Evolutionary conservation across 2,888 invertebrate species (phyloP), one percentile per base, ranked within the genome.

Genomic region (Endomychus coccineus): DNA sequence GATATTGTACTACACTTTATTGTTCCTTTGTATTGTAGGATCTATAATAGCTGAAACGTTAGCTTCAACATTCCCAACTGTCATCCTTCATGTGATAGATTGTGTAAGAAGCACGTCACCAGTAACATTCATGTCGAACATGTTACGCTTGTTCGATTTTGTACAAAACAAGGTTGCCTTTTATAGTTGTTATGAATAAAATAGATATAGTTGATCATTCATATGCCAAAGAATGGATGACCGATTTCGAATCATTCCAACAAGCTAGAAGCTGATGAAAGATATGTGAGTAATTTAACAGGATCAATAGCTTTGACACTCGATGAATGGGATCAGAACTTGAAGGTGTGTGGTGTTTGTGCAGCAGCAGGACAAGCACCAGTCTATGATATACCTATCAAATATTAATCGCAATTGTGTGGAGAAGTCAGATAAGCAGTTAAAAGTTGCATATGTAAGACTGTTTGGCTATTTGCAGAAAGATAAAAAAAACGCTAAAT

Each of bases 111-210:
- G 91, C 56, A 80, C 83, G 1, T 89, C 83, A 37, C 97, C 98
- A 0, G 84, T 92, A 2, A 97, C 98, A 0, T 98, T 98, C 59
- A 98, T 99, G 95, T 97, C 97, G 1, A 99, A 99, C 60, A 97
- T 96, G 96, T 68, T 94, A 95, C 62, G 94, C 94, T 4, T 95
- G 94, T 67, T 84, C 80, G 36, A 83, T 83, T 42, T 64, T 84
- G 31, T 83, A 82, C 64, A 95, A 95, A 71, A 85, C 90, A 0
- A 79, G 89, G 48, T 68, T 99, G 42, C 98, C 98, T 0, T 94
- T 98, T 58, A 80, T 99, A 39, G 75, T 98, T 19, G 92, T 83
- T 1, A 81, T 99, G 77, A 98, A 99, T 67, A 98, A 98, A 86
- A 83, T 78, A 34, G 97, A 98, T 62, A 79, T 96, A 22, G 83